Conservation (phyloP, 2,113 vertebrate genomes). For the Solenodon paradoxus region DNA sequence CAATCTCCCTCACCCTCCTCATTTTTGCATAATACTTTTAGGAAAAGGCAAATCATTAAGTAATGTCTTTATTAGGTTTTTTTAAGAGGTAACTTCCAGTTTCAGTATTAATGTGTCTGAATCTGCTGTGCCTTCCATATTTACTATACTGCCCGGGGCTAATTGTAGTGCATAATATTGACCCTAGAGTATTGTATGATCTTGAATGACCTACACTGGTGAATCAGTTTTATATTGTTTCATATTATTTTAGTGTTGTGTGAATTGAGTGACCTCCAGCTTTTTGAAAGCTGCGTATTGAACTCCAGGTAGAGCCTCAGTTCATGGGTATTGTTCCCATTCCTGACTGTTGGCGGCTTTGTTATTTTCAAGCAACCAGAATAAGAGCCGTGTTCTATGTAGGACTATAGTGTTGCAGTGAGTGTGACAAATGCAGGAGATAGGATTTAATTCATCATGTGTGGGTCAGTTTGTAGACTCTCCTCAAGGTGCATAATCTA, state of each 20-base stretch:
- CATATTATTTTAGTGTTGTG: neutral
- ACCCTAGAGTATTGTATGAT: neutral
- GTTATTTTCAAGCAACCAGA: slow-evolving; percentile 33
- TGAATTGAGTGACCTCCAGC: slow-evolving; percentile 1
- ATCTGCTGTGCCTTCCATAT: neutral
- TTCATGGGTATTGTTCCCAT: slow-evolving; percentile 1
- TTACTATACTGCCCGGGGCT: neutral
- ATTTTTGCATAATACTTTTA: neutral
- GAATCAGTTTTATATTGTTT: slow-evolving; percentile 3
- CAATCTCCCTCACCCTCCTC: neutral
- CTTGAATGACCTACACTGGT: neutral
- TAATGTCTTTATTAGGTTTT: slow-evolving; percentile 24
- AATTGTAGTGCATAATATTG: neutral
- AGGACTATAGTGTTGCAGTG: slow-evolving; percentile 35
- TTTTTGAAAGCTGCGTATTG: slow-evolving; percentile 34
- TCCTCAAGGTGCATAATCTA: neutral
- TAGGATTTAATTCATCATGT: slow-evolving; percentile 13
- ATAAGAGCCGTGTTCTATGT: slow-evolving; percentile 48
- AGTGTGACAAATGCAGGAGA: slow-evolving; percentile 43
- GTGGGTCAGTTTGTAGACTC: neutral
- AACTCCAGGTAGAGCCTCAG: neutral
- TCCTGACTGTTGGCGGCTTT: neutral
- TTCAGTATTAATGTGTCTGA: neutral
- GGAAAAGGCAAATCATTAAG: slow-evolving; percentile 29
- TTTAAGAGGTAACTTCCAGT: neutral